Evolutionary conservation across 2,797 vertebrate species (phyloP).

Genomic region (Cossypha heuglini): DNA sequence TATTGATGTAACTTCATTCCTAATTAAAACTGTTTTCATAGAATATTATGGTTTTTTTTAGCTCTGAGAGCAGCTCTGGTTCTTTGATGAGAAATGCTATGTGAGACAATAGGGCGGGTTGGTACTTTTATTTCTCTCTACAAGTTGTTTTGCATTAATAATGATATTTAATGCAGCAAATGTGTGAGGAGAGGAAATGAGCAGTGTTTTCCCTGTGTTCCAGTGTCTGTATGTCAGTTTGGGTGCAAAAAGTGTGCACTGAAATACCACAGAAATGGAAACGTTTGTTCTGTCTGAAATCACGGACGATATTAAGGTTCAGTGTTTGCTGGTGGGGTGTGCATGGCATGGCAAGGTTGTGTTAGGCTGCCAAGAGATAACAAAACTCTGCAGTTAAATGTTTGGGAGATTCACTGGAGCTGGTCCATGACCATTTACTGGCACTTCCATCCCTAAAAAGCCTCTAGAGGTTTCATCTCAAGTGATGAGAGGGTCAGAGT

Average conservation of each 20-base stretch:
- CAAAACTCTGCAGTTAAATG: accelerated
- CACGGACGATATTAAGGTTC: not conserved
- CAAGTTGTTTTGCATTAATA: not conserved
- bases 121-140: not conserved
- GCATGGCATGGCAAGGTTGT: not conserved
- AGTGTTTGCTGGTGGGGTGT: not conserved
- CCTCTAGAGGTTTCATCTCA: not conserved
- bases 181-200: not conserved
- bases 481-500: not conserved
- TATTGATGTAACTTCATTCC: not conserved
- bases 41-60: not conserved
- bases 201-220: not conserved
- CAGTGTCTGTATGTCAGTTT: not conserved
- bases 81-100: not conserved
- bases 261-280: not conserved
- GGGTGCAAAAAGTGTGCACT: not conserved
- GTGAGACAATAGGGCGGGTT: not conserved
- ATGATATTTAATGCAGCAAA: not conserved
- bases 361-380: not conserved
- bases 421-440: accelerated
- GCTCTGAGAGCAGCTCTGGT: not conserved
- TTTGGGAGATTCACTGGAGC: not conserved
- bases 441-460: not conserved
- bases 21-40: not conserved
- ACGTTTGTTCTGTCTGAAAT: not conserved